Base-by-base conservation (phyloP, 2,797 vertebrate species). In the Rhinatrema bivittatum region DNA sequence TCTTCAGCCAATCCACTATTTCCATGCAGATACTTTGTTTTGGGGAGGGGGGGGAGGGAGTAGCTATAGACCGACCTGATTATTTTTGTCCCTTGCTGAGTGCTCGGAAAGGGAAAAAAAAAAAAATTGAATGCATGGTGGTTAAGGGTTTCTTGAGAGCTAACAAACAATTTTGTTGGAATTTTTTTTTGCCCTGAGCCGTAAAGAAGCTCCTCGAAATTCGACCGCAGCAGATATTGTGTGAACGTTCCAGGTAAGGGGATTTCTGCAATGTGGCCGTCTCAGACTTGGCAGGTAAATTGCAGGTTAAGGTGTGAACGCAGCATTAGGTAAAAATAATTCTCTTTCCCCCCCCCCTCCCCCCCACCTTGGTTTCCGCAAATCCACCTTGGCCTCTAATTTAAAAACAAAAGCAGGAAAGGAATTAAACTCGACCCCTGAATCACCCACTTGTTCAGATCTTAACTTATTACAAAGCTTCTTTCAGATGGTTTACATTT, bases 241-340 rank as follows among this genome's bases (percentile, higher is more conserved):
- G 18, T 53, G 65, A 53, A 39, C 42, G 31, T 60, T 28, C 38
- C 53, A 39, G 1, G 1, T 19, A 55, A 51, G 28, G 2, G 0
- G 28, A 7, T 46, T 16, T 45, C 28, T 44, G 31, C 46, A 35
- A 39, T 53, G 53, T 35, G 51, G 43, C 68, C 58, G 62, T 59
- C 44, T 43, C 58, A 62, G 68, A 56, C 63, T 70, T 89, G 91
- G 90, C 90, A 92, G 87, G 88, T 92, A 93, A 92, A 94, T 92
- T 93, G 84, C 85, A 90, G 89, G 89, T 92, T 93, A 91, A 91
- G 88, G 87, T 91, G 86, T 84, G 85, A 88, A 89, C 84, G 81
- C 75, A 72, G 84, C 78, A 87, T 89, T 87, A 91, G 83, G 84
- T 81, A 82, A 81, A 80, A 78, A n/a, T n/a, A n/a, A n/a, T n/a